Percentiles rank a stretch among this genome's conserved stretches.
phyloP scores from a whole-genome alignment of 2,113 vertebrate genomes.

The Melanotaenia duboulayi region DNA sequence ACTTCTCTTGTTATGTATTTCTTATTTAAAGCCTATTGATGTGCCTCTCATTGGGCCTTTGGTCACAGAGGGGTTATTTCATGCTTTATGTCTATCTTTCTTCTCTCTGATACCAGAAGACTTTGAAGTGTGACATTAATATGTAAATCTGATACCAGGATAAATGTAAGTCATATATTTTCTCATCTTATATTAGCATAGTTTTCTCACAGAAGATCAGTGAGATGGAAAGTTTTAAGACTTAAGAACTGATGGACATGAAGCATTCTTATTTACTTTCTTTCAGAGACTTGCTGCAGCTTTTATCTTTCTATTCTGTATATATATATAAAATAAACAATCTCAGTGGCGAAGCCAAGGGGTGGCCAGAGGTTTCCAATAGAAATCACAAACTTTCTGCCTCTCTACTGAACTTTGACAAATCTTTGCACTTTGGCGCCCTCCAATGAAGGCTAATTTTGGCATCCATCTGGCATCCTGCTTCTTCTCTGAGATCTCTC shows the following conservation, averaged over 20 bases:
- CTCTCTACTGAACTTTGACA: too few species aligned
- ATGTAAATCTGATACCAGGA: constrained; percentile 44
- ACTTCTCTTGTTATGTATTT: constrained; percentile 60
- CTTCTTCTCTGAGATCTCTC: too few species aligned
- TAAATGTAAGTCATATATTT: constrained; percentile 35
- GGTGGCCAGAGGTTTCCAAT: too few species aligned
- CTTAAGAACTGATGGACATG: background rate
- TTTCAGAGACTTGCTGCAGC: background rate
- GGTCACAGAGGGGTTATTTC: constrained; percentile 55
- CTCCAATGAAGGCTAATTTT: too few species aligned
- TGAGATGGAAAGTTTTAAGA: background rate
- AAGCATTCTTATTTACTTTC: background rate
- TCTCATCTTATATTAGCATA: constrained; percentile 6
- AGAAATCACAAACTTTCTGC: too few species aligned
- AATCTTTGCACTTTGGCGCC: too few species aligned
- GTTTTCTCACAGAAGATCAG: constrained; percentile 15
- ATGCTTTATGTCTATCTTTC: constrained; percentile 49
- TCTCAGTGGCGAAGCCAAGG: too few species aligned
- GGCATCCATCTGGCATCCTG: too few species aligned
- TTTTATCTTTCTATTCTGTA: background rate
- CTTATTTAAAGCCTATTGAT: constrained; percentile 72
- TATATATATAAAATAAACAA: background rate
- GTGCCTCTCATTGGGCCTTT: constrained; percentile 64
- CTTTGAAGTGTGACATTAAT: constrained; percentile 66
- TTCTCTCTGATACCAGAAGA: constrained; percentile 46